phyloP scores from a whole-genome alignment of 2,113 vertebrate species.

The Brienomyrus longianalis region DNA sequence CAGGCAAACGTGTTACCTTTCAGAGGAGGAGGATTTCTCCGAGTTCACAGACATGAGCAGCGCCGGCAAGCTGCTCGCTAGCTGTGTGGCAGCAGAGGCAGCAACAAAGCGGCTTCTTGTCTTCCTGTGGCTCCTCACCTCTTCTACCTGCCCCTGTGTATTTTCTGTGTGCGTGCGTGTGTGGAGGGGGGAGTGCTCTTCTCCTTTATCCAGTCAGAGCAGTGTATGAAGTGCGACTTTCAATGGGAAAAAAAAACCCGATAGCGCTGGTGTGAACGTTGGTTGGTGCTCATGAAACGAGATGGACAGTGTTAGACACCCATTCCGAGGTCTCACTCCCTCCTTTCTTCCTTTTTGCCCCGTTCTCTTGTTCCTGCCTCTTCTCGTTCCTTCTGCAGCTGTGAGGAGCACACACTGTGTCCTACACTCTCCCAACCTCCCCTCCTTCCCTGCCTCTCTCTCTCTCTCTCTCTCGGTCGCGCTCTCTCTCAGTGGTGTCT shows the following conservation, averaged over 20 bases:
- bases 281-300: slow-evolving; percentile 33
- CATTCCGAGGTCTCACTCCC: slow-evolving; percentile 15
- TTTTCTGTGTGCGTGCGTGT: slow-evolving; percentile 17
- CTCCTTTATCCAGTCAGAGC: slow-evolving; percentile 23
- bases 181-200: not conserved
- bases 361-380: slow-evolving; percentile 6
- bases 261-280: slow-evolving; percentile 22
- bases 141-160: slow-evolving; percentile 29
- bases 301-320: slow-evolving; percentile 45
- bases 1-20: slow-evolving; percentile 78
- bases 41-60: slow-evolving; percentile 99
- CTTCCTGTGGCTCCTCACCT: slow-evolving; percentile 18
- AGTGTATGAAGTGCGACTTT: slow-evolving; percentile 52
- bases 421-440: not conserved
- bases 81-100: slow-evolving; percentile 41
- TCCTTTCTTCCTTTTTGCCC: slow-evolving; percentile 32
- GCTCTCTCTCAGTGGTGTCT: slow-evolving; percentile 62
- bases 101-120: not conserved
- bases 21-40: slow-evolving; percentile 99
- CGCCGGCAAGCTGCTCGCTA: slow-evolving; percentile 77
- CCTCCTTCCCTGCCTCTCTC: not conserved
- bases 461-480: slow-evolving; percentile 21
- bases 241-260: slow-evolving; percentile 18
- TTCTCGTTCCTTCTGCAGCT: slow-evolving; percentile 12
- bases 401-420: not conserved